phyloP scores from a whole-genome alignment of 1,140 invertebrate genomes.

The Diorhabda sublineata region DNA sequence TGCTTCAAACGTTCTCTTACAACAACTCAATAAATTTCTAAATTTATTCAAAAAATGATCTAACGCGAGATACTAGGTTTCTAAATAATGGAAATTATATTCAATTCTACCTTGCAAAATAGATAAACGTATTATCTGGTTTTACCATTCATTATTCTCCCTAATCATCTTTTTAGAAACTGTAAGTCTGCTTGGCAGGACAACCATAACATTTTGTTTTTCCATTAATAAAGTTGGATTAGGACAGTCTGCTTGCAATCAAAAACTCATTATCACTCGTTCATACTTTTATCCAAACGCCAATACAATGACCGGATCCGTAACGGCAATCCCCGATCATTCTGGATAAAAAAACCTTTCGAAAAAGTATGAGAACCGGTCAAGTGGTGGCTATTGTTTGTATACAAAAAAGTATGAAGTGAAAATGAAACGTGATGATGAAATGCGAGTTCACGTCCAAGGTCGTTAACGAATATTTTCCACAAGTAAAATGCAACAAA shows the following conservation, averaged over 20 bases:
- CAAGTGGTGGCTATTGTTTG: background rate
- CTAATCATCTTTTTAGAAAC: background rate
- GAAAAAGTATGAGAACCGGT: background rate
- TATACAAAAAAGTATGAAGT: background rate
- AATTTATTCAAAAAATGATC: too few relatives aligned
- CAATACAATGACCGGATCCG: background rate
- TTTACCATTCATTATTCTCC: background rate
- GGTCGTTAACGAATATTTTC: too few relatives aligned
- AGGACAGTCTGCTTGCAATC: background rate
- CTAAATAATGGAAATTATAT: too few relatives aligned
- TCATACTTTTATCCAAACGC: background rate
- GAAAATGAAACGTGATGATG: background rate
- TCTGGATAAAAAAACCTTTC: slow-evolving; percentile 1
- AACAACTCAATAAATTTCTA: too few relatives aligned
- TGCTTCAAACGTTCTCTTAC: too few relatives aligned
- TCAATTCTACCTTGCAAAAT: too few relatives aligned
- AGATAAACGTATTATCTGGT: too few relatives aligned
- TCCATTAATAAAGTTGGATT: slow-evolving; percentile 2
- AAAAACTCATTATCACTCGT: background rate
- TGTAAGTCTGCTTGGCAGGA: background rate
- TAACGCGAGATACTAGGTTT: too few relatives aligned
- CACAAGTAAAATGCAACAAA: too few relatives aligned
- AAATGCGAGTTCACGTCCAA: background rate
- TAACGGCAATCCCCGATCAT: background rate
- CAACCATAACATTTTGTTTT: background rate